These are phyloP conservation scores for Drosophila sturtevanti DNA, from an alignment of 1,140 invertebrate genomes.

Conservation along the genomic window DNA sequence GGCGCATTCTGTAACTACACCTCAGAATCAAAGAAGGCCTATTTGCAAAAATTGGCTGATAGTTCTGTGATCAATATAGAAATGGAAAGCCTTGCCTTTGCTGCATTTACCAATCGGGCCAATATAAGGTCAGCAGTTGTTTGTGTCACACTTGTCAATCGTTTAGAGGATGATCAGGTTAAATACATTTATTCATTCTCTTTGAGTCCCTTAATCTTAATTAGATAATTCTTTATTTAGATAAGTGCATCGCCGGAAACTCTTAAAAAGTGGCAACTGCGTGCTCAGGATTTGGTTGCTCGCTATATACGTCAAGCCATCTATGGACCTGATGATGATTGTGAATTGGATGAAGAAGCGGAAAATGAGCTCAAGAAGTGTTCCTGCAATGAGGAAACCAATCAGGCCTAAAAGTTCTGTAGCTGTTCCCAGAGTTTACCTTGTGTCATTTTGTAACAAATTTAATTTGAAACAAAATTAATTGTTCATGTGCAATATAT, in stretches of 20 bases:
- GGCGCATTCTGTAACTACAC: constrained; percentile 97
- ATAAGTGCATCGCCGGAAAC: constrained; percentile 3
- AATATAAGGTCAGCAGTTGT: constrained; percentile 92
- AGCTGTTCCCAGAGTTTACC: too few relatives aligned
- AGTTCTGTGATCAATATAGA: constrained; percentile 97
- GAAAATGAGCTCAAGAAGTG: background rate
- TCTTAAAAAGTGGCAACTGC: constrained; percentile 29
- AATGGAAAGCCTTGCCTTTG: constrained; percentile 94
- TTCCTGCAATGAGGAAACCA: background rate
- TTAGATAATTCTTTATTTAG: background rate
- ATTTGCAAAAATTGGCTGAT: constrained; percentile 88
- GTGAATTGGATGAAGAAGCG: background rate
- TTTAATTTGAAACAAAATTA: too few relatives aligned
- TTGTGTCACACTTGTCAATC: constrained; percentile 94
- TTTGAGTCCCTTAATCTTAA: background rate
- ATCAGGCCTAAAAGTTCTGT: too few relatives aligned
- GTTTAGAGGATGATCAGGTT: constrained; percentile 94
- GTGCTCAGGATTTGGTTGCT: constrained; percentile 36
- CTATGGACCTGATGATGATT: background rate
- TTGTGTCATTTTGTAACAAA: too few relatives aligned
- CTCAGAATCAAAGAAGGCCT: constrained; percentile 92
- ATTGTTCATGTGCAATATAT: too few relatives aligned
- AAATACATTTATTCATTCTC: background rate
- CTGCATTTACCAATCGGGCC: constrained; percentile 94
- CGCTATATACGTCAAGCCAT: constrained; percentile 48